Evolutionary conservation across 2,888 invertebrate genomes (phyloP).

Genomic region (Ceriagrion tenellum): DNA sequence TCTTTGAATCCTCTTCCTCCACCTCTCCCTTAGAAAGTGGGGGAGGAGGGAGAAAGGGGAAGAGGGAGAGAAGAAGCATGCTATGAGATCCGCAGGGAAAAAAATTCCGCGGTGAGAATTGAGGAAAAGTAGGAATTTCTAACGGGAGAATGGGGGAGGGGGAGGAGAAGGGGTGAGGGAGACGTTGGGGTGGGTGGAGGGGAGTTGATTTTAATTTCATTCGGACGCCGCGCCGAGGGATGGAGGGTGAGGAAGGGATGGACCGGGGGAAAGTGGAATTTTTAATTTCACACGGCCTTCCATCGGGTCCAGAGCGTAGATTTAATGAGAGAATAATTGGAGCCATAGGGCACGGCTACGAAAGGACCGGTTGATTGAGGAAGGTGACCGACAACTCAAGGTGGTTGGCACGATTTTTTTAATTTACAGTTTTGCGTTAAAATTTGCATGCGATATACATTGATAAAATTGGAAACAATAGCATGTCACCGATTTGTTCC

Average conservation of each 20-base stretch:
- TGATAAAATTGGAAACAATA: no score
- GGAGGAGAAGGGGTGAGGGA: background rate
- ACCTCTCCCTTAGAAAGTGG: background rate
- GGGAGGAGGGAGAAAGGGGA: background rate
- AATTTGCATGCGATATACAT: no score
- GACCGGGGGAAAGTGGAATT: background rate
- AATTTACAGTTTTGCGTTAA: no score
- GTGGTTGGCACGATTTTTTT: no score
- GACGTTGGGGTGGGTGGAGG: background rate
- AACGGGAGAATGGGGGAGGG: background rate
- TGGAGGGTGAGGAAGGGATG: background rate
- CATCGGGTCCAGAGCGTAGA: background rate
- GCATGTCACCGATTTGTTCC: no score
- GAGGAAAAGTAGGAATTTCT: conserved; percentile 17
- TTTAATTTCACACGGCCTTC: background rate
- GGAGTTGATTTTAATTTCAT: background rate
- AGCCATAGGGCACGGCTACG: background rate
- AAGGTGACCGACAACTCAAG: no score
- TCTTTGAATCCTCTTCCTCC: background rate
- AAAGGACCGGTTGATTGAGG: background rate
- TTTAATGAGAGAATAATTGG: background rate
- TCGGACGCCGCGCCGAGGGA: background rate
- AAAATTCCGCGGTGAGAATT: background rate
- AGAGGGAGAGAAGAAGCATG: background rate
- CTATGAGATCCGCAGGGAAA: background rate